Percentiles rank a stretch among this genome's conserved stretches.
Conservation (phyloP, 2,888 invertebrate species). For the Brachycybe producta region DNA sequence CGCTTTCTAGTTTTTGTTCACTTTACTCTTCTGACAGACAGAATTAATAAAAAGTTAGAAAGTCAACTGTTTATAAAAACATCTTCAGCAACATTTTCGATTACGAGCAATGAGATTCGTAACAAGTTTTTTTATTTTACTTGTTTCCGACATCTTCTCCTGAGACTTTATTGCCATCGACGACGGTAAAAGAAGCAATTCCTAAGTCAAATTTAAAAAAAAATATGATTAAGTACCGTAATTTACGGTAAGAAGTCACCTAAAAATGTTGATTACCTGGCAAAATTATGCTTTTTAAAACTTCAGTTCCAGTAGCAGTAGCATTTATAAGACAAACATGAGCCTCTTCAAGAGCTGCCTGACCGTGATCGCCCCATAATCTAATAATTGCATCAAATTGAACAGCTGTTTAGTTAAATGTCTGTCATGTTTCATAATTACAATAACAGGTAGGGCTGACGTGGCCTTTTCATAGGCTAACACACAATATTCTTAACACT, state of each 20-base stretch:
- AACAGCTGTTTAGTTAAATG: background rate
- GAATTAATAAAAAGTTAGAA: too few species aligned
- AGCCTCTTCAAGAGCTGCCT: constrained; percentile 70
- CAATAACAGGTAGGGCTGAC: too few species aligned
- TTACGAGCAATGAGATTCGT: too few species aligned
- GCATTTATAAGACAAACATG: constrained; percentile 90
- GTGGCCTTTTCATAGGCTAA: too few species aligned
- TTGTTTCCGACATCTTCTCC: constrained; percentile 90
- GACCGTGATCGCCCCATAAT: constrained; percentile 98
- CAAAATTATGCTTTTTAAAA: constrained; percentile 82
- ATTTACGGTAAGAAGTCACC: background rate
- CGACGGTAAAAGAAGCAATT: constrained; percentile 78
- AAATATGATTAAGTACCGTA: background rate
- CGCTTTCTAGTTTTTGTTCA: too few species aligned
- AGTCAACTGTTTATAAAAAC: too few species aligned
- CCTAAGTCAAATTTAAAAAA: constrained; percentile 28
- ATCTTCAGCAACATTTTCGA: too few species aligned
- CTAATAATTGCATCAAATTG: constrained; percentile 40
- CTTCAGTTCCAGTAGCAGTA: constrained; percentile 84
- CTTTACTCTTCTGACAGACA: too few species aligned
- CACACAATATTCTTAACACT: too few species aligned
- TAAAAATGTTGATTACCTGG: constrained; percentile 49
- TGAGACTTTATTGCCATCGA: constrained; percentile 73
- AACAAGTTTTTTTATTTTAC: constrained; percentile 38
- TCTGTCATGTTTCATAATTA: too few species aligned